Conservation (phyloP, 2,797 vertebrate genomes). For the Chrosomus eos region DNA sequence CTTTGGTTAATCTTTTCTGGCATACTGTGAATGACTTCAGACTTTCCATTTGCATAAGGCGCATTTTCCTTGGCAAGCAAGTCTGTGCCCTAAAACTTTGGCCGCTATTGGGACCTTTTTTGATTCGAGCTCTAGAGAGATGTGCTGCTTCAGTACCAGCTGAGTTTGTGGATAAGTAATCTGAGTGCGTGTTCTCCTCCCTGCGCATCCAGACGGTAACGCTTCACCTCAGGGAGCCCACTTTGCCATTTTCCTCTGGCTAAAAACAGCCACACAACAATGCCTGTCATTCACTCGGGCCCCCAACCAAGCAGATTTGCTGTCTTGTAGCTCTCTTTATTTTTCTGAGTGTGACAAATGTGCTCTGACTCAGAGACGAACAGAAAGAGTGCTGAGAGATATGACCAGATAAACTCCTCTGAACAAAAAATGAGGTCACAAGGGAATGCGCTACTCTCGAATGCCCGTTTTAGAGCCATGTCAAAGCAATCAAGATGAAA, state of each 20-base stretch:
- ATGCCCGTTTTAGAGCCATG: conserved; percentile 32
- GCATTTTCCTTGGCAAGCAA: conserved; percentile 79
- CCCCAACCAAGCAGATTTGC: conserved; percentile 47
- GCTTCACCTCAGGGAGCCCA: conserved; percentile 51
- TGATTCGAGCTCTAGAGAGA: conserved; percentile 71
- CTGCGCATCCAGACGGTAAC: conserved; percentile 21
- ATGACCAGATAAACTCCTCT: conserved; percentile 44
- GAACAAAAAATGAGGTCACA: conserved; percentile 23
- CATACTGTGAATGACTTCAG: conserved; percentile 79
- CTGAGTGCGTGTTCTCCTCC: conserved; percentile 17
- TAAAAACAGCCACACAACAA: conserved; percentile 55
- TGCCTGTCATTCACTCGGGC: conserved; percentile 41
- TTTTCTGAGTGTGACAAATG: conserved; percentile 49
- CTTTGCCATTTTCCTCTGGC: conserved; percentile 48
- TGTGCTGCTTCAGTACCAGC: conserved; percentile 55
- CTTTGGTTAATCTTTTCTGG: conserved; percentile 71
- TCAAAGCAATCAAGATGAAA: conserved; percentile 25
- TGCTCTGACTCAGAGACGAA: conserved; percentile 43
- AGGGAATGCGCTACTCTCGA: conserved; percentile 10
- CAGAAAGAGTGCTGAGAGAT: conserved; percentile 13
- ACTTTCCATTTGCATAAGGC: conserved; percentile 84
- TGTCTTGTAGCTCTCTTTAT: conserved; percentile 46
- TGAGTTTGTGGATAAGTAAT: conserved; percentile 45
- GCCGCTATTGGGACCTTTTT: conserved; percentile 75
- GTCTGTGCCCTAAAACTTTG: conserved; percentile 72